phyloP scores from a whole-genome alignment of 2,888 invertebrate genomes.

The Clanis bilineata region DNA sequence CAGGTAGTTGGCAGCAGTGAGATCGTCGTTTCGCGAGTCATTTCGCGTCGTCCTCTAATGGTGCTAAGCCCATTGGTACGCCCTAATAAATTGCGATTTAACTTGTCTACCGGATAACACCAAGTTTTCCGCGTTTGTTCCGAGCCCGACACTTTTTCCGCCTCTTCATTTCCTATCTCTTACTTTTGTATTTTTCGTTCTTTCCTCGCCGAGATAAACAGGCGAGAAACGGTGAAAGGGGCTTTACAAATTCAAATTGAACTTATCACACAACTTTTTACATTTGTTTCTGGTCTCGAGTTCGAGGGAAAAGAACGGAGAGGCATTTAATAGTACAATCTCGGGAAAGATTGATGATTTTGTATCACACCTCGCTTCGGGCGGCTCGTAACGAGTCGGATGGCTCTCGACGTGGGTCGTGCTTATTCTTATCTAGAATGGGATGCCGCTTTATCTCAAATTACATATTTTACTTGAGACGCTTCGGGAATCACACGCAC shows the following conservation, averaged over 20 bases:
- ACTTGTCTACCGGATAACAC: conserved; percentile 82
- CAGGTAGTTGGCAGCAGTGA: not conserved
- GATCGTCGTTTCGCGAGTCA: conserved; percentile 30
- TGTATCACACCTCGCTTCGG: conserved; percentile 82
- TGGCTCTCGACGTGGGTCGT: conserved; percentile 78
- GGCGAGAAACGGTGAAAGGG: conserved; percentile 82
- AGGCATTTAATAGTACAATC: conserved; percentile 83
- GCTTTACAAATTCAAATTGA: conserved; percentile 83
- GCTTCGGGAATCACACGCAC: conserved; percentile 63
- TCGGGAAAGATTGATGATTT: conserved; percentile 82
- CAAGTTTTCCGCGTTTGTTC: conserved; percentile 81
- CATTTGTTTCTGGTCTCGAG: conserved; percentile 82
- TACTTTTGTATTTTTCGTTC: conserved; percentile 82
- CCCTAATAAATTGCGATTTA: conserved; percentile 82
- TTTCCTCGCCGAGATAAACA: conserved; percentile 79
- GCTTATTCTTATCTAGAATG: conserved; percentile 79
- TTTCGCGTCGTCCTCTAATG: conserved; percentile 37
- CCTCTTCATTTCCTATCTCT: conserved; percentile 83
- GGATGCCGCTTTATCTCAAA: conserved; percentile 80
- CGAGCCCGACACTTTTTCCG: conserved; percentile 81
- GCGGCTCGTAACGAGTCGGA: conserved; percentile 80
- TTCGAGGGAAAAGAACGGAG: conserved; percentile 79
- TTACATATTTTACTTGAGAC: conserved; percentile 81
- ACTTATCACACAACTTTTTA: conserved; percentile 83
- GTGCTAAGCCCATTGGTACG: conserved; percentile 74